Base-by-base conservation (phyloP, 1,140 invertebrate species). In the Pinna nobilis region DNA sequence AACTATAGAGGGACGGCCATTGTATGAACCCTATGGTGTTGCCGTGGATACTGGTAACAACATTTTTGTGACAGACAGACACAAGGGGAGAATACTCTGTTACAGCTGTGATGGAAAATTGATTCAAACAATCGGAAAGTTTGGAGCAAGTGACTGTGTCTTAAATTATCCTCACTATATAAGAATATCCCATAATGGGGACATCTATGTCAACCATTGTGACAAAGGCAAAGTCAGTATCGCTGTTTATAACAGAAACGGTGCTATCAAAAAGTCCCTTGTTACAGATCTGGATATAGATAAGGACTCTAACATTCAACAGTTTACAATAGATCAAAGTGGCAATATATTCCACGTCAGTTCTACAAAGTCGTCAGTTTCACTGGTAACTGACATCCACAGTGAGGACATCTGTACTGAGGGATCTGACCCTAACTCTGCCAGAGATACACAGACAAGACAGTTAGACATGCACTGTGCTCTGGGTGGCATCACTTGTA, bases 81-180 rank as follows among this genome's bases (percentile, higher is more conserved):
- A 63, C 7, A 75, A 75, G 30, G 72, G 72, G 66, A 75, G 72
- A 65, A 50, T 75, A 69, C 66, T 75, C 49, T 75, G 72, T 64
- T 75, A 69, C 23, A 70, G 44, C 35, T 15, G n/a, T 30, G 51
- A 70, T 11, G 72, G 72, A 33, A 75, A 75, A 37, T 32, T 75
- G 28, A 65, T 75, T 15, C 57, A 59, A 41, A 69, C 20, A 25
- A 50, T 75, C 35, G 72, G 72, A 15, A 41, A 23, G 28, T 64
- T 75, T 18, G 66, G 59, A 50, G 53, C 65, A 25, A 37, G 37
- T 28, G 51, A 59, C 55, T 30, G 35, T 25, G 28, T 4, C 13
- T 44, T 75, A 7, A 47, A 9, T 15, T 35, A 2, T 57, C 69
- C 70, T 41, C 50, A 55, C 28, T 68, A 66, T 32, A 66, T 71